phyloP scores from a whole-genome alignment of 1,140 invertebrate species.

The Saxidomus purpurata region DNA sequence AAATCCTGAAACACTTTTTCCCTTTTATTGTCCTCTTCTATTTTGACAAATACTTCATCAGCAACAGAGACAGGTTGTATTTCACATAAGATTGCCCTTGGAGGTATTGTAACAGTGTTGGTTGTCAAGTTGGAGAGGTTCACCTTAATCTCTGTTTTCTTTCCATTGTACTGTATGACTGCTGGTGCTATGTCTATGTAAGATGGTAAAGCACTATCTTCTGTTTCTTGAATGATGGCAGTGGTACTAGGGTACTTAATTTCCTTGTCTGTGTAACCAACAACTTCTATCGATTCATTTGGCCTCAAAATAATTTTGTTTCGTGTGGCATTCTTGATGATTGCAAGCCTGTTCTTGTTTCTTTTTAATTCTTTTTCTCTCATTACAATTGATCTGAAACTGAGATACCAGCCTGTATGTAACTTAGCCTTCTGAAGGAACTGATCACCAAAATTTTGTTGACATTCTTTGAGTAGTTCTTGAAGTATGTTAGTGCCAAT shows the following conservation, averaged over 20 bases:
- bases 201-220: neutral
- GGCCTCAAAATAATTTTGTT: neutral
- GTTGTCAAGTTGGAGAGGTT: neutral
- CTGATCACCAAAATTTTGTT: slow-evolving; percentile 40
- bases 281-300: neutral
- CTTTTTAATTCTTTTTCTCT: slow-evolving; percentile 3
- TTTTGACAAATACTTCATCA: neutral
- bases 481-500: slow-evolving; percentile 20
- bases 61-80: slow-evolving; percentile 3
- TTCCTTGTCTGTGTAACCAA: slow-evolving; percentile 53
- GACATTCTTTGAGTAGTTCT: slow-evolving; percentile 11
- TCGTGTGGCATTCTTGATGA: neutral
- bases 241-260: neutral
- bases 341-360: slow-evolving; percentile 1
- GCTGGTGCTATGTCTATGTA: slow-evolving; percentile 28
- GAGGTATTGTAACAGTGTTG: neutral
- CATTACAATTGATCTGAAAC: neutral
- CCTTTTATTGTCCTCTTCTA: neutral
- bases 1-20: neutral
- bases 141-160: neutral
- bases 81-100: slow-evolving; percentile 16
- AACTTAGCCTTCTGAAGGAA: slow-evolving; percentile 62
- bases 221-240: neutral
- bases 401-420: slow-evolving; percentile 6
- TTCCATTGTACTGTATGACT: slow-evolving; percentile 43